Conservation (phyloP, 2,113 vertebrate genomes). For the Etheostoma spectabile region DNA sequence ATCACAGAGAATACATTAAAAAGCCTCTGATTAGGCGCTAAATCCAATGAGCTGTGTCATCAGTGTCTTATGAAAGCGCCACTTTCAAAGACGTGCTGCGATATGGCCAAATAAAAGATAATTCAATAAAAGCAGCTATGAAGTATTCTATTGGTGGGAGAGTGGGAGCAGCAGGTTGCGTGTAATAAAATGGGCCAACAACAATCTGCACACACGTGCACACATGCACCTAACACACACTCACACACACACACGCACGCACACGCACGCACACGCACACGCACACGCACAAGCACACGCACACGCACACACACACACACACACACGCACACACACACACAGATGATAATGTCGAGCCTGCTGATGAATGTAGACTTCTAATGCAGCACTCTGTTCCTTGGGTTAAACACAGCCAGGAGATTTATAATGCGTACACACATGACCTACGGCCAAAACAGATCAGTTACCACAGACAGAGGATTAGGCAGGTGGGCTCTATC, state of each 20-base stretch:
- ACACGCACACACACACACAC: constrained; percentile 9
- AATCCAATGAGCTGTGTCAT: constrained; percentile 75
- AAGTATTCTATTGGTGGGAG: constrained; percentile 17
- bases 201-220: constrained; percentile 30
- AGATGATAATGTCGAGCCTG: constrained; percentile 51
- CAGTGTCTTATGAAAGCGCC: constrained; percentile 58
- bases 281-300: background rate
- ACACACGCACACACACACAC: constrained; percentile 7
- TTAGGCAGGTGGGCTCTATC: constrained; percentile 71
- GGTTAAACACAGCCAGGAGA: constrained; percentile 60
- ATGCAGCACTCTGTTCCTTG: constrained; percentile 32
- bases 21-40: constrained; percentile 68
- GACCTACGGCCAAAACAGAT: constrained; percentile 59
- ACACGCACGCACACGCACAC: background rate
- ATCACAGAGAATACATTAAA: constrained; percentile 72
- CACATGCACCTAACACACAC: background rate
- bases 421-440: constrained; percentile 62
- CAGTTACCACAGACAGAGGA: constrained; percentile 64
- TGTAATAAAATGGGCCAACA: constrained; percentile 56
- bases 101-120: constrained; percentile 65
- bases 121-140: constrained; percentile 63
- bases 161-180: constrained; percentile 40
- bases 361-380: constrained; percentile 54
- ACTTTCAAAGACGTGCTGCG: constrained; percentile 47
- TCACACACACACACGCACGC: constrained; percentile 5